phyloP scores from a whole-genome alignment of 1,140 invertebrate genomes.

The Nomia melanderi region DNA sequence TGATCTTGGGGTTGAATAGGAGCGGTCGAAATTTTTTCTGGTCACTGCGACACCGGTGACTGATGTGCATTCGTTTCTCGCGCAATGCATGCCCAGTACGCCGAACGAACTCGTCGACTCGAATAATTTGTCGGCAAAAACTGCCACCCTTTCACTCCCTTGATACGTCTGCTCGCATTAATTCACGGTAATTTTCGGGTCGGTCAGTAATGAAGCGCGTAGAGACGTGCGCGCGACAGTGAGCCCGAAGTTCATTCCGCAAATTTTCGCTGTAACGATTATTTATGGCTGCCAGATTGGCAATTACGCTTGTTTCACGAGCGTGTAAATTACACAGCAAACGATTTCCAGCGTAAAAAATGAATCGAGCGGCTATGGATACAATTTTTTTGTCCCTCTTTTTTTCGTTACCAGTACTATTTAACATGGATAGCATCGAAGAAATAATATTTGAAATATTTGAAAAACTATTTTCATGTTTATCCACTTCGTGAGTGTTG shows the following conservation, averaged over 20 bases:
- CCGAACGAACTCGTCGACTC: not conserved
- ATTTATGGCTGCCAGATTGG: slow-evolving; percentile 10
- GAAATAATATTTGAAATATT: too few relatives aligned
- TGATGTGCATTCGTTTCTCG: not conserved
- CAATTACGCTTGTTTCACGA: slow-evolving; percentile 13
- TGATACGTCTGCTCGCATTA: slow-evolving; percentile 20
- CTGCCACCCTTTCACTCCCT: not conserved
- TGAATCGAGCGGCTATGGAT: too few relatives aligned
- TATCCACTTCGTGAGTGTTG: too few relatives aligned
- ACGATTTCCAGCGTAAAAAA: not conserved
- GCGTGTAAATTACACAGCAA: not conserved
- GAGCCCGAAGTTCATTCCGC: not conserved
- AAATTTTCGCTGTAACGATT: not conserved
- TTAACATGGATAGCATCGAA: too few relatives aligned
- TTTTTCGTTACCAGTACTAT: too few relatives aligned
- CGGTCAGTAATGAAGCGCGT: slow-evolving; percentile 20
- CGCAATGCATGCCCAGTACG: not conserved
- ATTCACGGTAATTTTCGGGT: slow-evolving; percentile 25
- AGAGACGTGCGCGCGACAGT: not conserved
- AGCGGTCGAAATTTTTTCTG: not conserved
- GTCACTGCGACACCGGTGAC: not conserved
- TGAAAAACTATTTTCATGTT: too few relatives aligned
- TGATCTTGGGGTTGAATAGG: not conserved
- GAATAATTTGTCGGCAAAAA: slow-evolving; percentile 16
- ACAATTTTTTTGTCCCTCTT: not conserved